Base-by-base conservation (phyloP, 1,140 invertebrate species). In the Sycophila sp. region DNA sequence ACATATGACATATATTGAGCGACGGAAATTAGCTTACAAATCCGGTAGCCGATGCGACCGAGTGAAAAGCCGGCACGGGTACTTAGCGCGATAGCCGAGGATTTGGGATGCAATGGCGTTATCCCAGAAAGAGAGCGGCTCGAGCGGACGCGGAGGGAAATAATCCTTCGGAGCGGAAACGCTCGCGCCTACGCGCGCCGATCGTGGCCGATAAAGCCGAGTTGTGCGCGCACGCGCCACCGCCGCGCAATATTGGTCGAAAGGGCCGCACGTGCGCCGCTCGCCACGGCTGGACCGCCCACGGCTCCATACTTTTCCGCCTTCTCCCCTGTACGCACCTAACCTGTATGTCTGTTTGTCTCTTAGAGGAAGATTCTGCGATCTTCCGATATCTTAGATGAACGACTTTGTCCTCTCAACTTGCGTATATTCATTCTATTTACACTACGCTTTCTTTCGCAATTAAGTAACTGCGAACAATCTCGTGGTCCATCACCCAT, bases 181-280 rank as follows among this genome's bases (percentile, higher is more conserved):
- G 58, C n/a, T 51, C 22, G 45, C 58, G 67, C 67, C 58, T 34
- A 62, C 66, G 55, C 64, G n/a, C 10, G 55, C 22, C 42, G 55
- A 68, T 67, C 38, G 65, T 42, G 55, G 28, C 55, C 55, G 65
- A 68, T 68, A 59, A 68, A 67, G 13, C 17, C 19, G 59, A 42
- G 45, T 53, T 34, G 55, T 62, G 34, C 19, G 38, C 26, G 42
- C 28, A 24, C 51, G 28, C 42, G 51, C 36, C 64, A 81, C 78
- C 77, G 80, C 76, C 72, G 65, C 63, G 64, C 63, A 38, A 65
- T n/a, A n/a, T 68, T 64, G 55, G 72, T 53, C 76, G 73, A 75
- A 76, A 77, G 78, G 49, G 69, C 75, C 34, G 58, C 51, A 59
- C 59, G 60, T 69, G 73, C 72, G 71, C 72, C 72, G 65, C 73